Base-by-base conservation (phyloP, 2,888 invertebrate species). In the Heliconius charithonia region DNA sequence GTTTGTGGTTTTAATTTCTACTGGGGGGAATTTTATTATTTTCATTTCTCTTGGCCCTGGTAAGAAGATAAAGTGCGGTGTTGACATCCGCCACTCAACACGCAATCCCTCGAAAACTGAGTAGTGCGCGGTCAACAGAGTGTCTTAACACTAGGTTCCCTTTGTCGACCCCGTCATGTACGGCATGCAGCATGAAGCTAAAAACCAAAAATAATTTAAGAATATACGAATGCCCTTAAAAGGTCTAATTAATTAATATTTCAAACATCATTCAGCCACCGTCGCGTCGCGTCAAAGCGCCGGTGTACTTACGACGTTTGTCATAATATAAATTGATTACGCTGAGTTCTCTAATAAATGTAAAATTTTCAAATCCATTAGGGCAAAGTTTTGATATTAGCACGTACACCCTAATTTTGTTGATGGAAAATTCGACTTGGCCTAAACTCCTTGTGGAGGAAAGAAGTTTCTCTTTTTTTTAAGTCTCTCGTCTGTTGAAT, bases 321-420 rank as follows among this genome's bases (percentile, higher is more conserved):
- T 85, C 83, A 82, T 86, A 86, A 87, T 86, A 85, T 87, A 90
- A 90, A 90, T 89, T 90, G 90, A 90, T 91, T 90, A 89, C 86
- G 84, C 82, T 81, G 85, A 84, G 83, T 85, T 80, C 78, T 82
- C 83, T 90, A 91, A 92, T 92, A 89, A 93, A 92, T 92, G 92
- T 91, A 89, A 91, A 93, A 93, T 94, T 69, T 92, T 87, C 89
- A 90, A 93, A 93, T 92, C 93, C 93, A 93, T 93, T 93, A 93
- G 85, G 85, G 85, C 86, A 86, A 93, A 94, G 90, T 93, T 93
- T 91, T 89, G 91, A 91, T 92, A 92, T 92, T 91, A 91, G 90
- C 88, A 89, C 88, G 91, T 88, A 91, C 91, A 91, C 91, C 92
- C 92, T 93, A 90, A 93, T 93, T 93, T 92, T 90, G 92, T 91